A percentile compares a stretch with the other conserved stretches of the same genome.
Conservation (phyloP, 2,888 invertebrate species). For the Drosophila maculinotata region DNA sequence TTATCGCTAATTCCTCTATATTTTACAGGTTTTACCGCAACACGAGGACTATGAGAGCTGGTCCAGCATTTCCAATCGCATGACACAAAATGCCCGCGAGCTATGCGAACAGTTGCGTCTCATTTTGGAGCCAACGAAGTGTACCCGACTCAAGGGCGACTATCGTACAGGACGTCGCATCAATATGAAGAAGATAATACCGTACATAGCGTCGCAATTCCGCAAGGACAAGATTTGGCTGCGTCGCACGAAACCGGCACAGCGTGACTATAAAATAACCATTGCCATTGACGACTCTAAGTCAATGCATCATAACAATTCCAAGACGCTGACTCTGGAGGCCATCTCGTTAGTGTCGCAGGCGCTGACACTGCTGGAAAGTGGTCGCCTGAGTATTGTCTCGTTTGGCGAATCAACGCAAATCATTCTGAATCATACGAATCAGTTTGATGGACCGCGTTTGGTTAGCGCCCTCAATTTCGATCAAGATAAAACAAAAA, state of each 20-base stretch:
- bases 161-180: constrained; percentile 98
- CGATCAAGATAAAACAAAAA: constrained; percentile 94
- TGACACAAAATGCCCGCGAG: constrained; percentile 89
- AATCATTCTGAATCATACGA: constrained; percentile 95
- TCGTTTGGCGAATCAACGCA: constrained; percentile 95
- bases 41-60: constrained; percentile 83
- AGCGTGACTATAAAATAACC: constrained; percentile 97
- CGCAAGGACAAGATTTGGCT: constrained; percentile 99
- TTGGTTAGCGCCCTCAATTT: constrained; percentile 93
- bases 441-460: constrained; percentile 92
- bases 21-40: constrained; percentile 65
- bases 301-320: constrained; percentile 94
- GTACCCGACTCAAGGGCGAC: constrained; percentile 96
- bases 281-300: constrained; percentile 98
- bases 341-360: constrained; percentile 95
- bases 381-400: constrained; percentile 95
- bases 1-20: not conserved
- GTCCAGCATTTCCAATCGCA: constrained; percentile 84
- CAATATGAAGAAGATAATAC: constrained; percentile 98
- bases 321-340: constrained; percentile 96
- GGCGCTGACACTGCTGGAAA: constrained; percentile 96
- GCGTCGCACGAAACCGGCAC: constrained; percentile 96
- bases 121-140: constrained; percentile 97
- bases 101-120: constrained; percentile 97
- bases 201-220: constrained; percentile 99